These are phyloP conservation scores for Poicephalus gulielmi DNA, from an alignment of 2,113 vertebrate genomes.

Conservation along the genomic window DNA sequence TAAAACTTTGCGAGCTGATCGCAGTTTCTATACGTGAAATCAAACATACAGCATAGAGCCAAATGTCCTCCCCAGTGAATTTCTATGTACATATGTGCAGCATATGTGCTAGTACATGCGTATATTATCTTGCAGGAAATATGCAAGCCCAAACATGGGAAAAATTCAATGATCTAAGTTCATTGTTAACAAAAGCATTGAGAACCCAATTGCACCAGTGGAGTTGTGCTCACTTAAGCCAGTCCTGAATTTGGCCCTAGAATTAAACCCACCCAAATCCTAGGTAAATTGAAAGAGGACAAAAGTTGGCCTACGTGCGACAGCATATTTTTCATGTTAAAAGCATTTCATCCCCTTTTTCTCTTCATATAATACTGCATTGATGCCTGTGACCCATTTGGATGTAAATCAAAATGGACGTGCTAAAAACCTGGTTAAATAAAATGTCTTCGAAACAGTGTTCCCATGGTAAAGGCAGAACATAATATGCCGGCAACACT, in stretches of 20 bases:
- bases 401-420: conserved; percentile 63
- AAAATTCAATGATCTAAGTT: conserved; percentile 41
- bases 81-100: conserved; percentile 44
- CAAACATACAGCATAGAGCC: background rate
- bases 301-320: conserved; percentile 49
- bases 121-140: conserved; percentile 47
- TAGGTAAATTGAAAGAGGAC: conserved; percentile 50
- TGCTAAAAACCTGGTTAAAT: conserved; percentile 59
- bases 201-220: conserved; percentile 5
- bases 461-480: conserved; percentile 45
- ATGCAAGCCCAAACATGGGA: conserved; percentile 44
- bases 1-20: background rate
- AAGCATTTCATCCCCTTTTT: conserved; percentile 32
- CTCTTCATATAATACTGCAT: conserved; percentile 29
- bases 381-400: conserved; percentile 55
- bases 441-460: conserved; percentile 3
- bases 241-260: conserved; percentile 10
- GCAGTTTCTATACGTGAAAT: background rate
- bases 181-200: conserved; percentile 26
- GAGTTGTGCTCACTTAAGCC: conserved; percentile 13
- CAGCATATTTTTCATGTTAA: conserved; percentile 55
- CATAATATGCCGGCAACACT: background rate
- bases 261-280: conserved; percentile 45
- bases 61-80: background rate
- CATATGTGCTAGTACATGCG: conserved; percentile 35